Evolutionary conservation across 2,797 vertebrate genomes (phyloP), one percentile per base, ranked within the genome.

Genomic region (Aldrovandia affinis): DNA sequence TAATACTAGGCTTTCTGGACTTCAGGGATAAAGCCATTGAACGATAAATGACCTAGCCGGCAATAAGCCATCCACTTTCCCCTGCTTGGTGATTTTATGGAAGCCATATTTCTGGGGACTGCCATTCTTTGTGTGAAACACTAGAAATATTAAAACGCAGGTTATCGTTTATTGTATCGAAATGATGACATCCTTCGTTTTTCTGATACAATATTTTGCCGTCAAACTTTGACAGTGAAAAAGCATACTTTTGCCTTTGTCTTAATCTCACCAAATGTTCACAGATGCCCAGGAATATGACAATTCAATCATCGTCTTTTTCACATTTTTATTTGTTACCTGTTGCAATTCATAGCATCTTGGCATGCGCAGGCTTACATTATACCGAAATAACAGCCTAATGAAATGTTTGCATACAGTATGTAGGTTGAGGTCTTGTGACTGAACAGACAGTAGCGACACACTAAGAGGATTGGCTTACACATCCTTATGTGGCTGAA

Each of bases 401-500:
- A 20, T 25, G n/a, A n/a, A n/a, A 59, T 59, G 57, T 25, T 20
- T 25, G 57, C 3, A 59, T n/a, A 59, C 57, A 59, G 8, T 8
- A 30, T 20, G 73, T 77, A 47, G 73, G 73, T 22, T 22, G 73
- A 47, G 73, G 73, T 77, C 36, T 78, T 25, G 70, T 73, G 25
- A 57, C 75, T 78, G 44, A 61, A 9, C 75, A 70, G 25, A 22
- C 22, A 70, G 39, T 39, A 25, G 18, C 25, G 0, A 12, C 80
- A 30, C 25, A 50, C 63, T 42, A 22, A 57, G 78, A 42, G 22
- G 50, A 84, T 55, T 15, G 28, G 30, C 12, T 36, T 57, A 36
- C 61, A 65, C 25, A 42, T 54, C 59, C 78, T 63, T 68, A 36
- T 44, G 18, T 30, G 47, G 83, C 61, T 63, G 63, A 61, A 63